These are phyloP conservation scores for Arvicanthis niloticus DNA, from an alignment of 2,113 vertebrate species.

Conservation along the genomic window DNA sequence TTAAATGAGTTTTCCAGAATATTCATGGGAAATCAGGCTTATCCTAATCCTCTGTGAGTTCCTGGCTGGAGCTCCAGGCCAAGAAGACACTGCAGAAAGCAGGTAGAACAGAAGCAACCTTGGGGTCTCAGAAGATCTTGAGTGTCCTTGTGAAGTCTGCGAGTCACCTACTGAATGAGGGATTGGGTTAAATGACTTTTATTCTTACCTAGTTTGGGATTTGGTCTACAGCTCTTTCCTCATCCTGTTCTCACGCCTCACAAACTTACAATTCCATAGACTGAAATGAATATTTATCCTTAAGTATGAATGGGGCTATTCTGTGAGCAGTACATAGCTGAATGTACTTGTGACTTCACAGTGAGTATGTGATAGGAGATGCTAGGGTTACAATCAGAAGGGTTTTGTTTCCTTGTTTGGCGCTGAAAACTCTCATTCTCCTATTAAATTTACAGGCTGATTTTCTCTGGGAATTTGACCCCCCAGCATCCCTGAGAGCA, in stretches of 20 bases:
- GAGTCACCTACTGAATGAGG: background rate
- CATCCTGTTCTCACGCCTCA: background rate
- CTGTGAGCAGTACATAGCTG: background rate
- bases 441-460: background rate
- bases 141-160: background rate
- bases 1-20: background rate
- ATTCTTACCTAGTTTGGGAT: background rate
- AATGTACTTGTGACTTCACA: background rate
- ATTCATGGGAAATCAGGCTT: background rate
- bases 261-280: background rate
- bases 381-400: background rate
- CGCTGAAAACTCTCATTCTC: background rate
- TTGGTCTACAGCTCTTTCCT: background rate
- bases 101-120: background rate
- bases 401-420: background rate
- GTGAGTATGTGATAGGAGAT: background rate
- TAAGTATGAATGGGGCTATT: background rate
- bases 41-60: background rate
- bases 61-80: background rate
- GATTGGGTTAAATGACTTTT: background rate
- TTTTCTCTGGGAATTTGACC: constrained; percentile 11
- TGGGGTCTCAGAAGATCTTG: background rate
- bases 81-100: background rate
- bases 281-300: constrained; percentile 41
- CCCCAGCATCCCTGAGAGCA: background rate